Base-by-base conservation (phyloP, 2,113 vertebrate genomes). In the Corythornis cristatus region DNA sequence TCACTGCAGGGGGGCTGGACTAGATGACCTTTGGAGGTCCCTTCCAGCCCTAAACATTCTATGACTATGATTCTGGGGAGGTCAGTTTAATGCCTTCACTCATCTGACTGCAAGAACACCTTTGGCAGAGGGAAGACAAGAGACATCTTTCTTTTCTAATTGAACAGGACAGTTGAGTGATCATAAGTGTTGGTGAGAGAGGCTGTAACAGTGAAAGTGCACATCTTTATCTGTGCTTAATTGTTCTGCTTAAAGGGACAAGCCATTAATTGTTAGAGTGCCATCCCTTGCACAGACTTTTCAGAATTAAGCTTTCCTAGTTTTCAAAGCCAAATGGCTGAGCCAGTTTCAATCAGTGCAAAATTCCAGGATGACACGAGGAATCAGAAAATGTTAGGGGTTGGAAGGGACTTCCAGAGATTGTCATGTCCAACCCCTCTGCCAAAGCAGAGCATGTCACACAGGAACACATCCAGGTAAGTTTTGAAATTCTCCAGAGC, bases 91-190 rank as follows among this genome's bases (percentile, higher is more conserved):
- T 57, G 28, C 31, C 58, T 50, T 23, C 50, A 9, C 15, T 68
- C 43, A 10, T 13, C 73, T 56, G 67, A 71, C 65, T 54, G 71
- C 82, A 95, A 96, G 93, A 88, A 83, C 92, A 93, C 73, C 74
- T 93, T 83, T 15, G 73, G 72, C 56, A 83, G 61, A 90, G 45
- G 60, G 16, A 62, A 93, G 51, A 75, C 77, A 66, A 73, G 43
- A 89, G 93, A 92, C 88, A 68, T 46, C 89, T 96, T 93, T 95
- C 95, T 92, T 82, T 94, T 93, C 77, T 97, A 94, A 97, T 94
- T 92, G 92, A 96, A 88, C 35, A 83, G 78, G 94, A 97, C 88
- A 94, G 81, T 72, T 95, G 93, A 95, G 77, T 92, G 96, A 97
- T 97, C 93, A 86, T 61, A 53, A 43, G 50, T 46, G 48, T 40